A percentile compares a stretch with the other conserved stretches of the same genome.
Conservation (phyloP, 2,113 vertebrate species). For the Callithrix jacchus region DNA sequence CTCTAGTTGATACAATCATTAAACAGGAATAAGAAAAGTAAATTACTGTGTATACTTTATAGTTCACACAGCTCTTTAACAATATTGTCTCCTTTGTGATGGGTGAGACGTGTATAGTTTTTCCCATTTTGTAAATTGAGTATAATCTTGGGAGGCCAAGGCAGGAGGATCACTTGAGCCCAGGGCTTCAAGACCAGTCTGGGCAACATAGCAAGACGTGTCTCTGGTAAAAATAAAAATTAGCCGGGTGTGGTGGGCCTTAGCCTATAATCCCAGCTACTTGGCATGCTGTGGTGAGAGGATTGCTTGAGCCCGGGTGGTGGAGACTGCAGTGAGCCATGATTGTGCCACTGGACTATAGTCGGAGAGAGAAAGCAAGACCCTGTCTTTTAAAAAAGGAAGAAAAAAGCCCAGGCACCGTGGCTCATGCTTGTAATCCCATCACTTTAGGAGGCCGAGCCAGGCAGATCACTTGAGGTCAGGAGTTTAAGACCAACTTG, state of each 20-base stretch:
- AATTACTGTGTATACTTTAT: background rate
- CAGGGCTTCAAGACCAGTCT: background rate
- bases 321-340: too few relatives aligned
- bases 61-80: background rate
- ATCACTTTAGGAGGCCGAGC: background rate
- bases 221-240: background rate
- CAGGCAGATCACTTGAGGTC: background rate
- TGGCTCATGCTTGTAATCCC: background rate
- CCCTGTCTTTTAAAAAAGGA: too few relatives aligned
- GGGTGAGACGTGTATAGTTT: background rate
- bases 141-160: background rate
- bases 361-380: too few relatives aligned
- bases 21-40: background rate
- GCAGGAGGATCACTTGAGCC: background rate
- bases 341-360: too few relatives aligned
- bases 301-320: too few relatives aligned
- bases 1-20: background rate
- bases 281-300: too few relatives aligned
- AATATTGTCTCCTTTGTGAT: background rate
- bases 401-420: rapidly evolving
- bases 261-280: too few relatives aligned
- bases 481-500: background rate
- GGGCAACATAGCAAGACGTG: background rate
- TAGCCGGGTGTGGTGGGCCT: too few relatives aligned
- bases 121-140: background rate